These are phyloP conservation scores for Rhadinocentrus ornatus DNA, from an alignment of 2,797 vertebrate genomes.

Conservation along the genomic window DNA sequence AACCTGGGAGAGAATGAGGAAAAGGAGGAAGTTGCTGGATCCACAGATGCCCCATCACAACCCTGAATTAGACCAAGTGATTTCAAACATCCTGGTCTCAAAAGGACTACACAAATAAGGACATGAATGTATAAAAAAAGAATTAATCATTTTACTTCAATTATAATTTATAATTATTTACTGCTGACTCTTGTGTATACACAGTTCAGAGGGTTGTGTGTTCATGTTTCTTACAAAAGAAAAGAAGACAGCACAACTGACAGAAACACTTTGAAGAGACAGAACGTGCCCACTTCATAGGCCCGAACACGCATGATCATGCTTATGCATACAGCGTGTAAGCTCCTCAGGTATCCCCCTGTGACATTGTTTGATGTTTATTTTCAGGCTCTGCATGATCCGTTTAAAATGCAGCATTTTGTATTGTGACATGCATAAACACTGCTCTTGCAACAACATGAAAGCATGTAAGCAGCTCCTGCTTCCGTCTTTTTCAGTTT, in stretches of 20 bases:
- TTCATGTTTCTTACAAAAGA: not conserved
- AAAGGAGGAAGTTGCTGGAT: too few species aligned
- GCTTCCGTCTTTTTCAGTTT: too few species aligned
- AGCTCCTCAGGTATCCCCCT: constrained; percentile 38
- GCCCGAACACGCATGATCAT: not conserved
- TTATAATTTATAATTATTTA: too few species aligned
- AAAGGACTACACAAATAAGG: not conserved
- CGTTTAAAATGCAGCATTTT: not conserved
- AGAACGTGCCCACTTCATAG: not conserved
- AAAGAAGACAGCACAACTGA: not conserved
- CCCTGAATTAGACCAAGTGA: not conserved
- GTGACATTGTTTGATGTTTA: constrained; percentile 43
- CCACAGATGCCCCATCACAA: too few species aligned
- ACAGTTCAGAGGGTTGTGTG: not conserved
- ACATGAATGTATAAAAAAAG: not conserved
- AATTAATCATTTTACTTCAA: too few species aligned
- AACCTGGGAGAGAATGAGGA: not conserved
- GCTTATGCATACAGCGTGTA: constrained; percentile 8
- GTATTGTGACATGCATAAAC: constrained; percentile 5
- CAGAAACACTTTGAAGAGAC: constrained; percentile 25
- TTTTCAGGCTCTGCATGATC: constrained; percentile 29
- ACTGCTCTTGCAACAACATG: not conserved
- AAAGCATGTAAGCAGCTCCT: not conserved
- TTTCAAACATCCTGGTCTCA: not conserved
- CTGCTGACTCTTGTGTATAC: too few species aligned